Conservation (phyloP, 2,888 invertebrate genomes). For the Caenorhabditis afra region DNA sequence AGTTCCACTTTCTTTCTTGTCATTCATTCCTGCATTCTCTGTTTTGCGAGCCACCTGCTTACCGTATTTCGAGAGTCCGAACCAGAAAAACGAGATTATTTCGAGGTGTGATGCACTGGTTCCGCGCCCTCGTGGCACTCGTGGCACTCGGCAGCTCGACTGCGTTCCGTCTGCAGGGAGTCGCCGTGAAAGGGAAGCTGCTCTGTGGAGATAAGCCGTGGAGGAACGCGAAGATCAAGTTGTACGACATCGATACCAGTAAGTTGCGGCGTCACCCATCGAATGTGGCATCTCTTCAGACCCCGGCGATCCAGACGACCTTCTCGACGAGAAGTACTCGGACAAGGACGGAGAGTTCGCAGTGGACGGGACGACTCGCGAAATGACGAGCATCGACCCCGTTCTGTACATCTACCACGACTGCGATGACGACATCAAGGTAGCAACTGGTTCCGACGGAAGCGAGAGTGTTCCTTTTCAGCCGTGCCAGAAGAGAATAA, state of each 20-base stretch:
- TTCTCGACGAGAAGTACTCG: conserved; percentile 67
- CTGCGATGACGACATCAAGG: conserved; percentile 70
- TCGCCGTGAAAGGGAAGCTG: conserved; percentile 67
- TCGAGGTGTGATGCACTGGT: conserved; percentile 17
- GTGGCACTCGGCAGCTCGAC: not conserved
- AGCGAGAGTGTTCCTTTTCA: no score
- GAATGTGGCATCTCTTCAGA: conserved; percentile 45
- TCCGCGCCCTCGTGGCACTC: conserved; percentile 8
- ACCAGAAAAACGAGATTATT: not conserved
- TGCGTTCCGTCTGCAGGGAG: conserved; percentile 66
- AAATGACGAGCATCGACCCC: conserved; percentile 70
- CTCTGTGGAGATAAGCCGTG: conserved; percentile 61
- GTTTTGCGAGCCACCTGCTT: conserved; percentile 9
- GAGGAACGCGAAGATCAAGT: conserved; percentile 69
- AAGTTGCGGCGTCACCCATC: conserved; percentile 3
- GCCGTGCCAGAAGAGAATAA: conserved; percentile 69
- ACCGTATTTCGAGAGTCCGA: not conserved
- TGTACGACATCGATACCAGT: conserved; percentile 71
- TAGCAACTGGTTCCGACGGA: no score
- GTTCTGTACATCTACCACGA: conserved; percentile 72
- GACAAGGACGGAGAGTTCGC: conserved; percentile 65
- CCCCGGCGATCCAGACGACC: conserved; percentile 69
- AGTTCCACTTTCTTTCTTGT: not conserved
- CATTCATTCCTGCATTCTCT: no score
- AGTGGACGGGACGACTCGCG: conserved; percentile 65